A percentile compares a stretch with the other conserved stretches of the same genome.
These are phyloP conservation scores for Timandra comae DNA, from an alignment of 2,888 invertebrate species.

Conservation along the genomic window DNA sequence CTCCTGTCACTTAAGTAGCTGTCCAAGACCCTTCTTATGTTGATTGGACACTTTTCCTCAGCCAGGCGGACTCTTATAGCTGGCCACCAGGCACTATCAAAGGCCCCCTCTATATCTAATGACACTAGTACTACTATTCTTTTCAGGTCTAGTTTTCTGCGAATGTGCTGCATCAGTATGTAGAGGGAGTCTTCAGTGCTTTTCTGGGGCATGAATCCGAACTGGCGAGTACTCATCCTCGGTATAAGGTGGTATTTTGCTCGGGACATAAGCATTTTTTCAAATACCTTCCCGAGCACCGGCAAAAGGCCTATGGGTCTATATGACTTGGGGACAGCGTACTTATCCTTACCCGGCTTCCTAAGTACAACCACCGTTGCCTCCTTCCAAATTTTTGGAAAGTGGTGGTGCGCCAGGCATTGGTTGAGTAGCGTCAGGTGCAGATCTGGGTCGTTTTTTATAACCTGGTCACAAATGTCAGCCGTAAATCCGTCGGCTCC, in stretches of 20 bases:
- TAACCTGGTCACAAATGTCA: slow-evolving; percentile 19
- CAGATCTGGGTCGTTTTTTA: slow-evolving; percentile 2
- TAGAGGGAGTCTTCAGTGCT: slow-evolving; percentile 2
- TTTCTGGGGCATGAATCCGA: neutral
- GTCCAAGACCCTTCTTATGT: slow-evolving; percentile 2
- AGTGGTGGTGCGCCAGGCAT: slow-evolving; percentile 11
- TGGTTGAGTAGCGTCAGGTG: slow-evolving; percentile 16
- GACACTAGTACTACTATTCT: neutral
- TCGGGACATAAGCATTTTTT: neutral
- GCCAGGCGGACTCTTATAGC: slow-evolving; percentile 5
- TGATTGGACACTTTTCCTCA: slow-evolving; percentile 4
- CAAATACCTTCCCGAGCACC: slow-evolving; percentile 14
- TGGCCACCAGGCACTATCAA: slow-evolving; percentile 12
- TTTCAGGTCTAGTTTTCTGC: neutral
- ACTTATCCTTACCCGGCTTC: slow-evolving; percentile 18
- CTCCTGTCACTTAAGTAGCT: slow-evolving; percentile 6
- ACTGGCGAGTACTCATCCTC: neutral
- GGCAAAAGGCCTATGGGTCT: slow-evolving; percentile 20
- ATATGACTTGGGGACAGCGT: slow-evolving; percentile 16
- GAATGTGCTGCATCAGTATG: neutral
- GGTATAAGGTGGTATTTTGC: neutral
- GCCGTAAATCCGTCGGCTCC: slow-evolving; percentile 21
- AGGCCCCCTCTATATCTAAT: slow-evolving; percentile 13
- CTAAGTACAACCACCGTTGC: slow-evolving; percentile 15
- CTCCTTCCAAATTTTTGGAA: slow-evolving; percentile 17